Evolutionary conservation across 2,888 invertebrate species (phyloP), one percentile per base, ranked within the genome.

Genomic region (Leptopterna dolabrata): DNA sequence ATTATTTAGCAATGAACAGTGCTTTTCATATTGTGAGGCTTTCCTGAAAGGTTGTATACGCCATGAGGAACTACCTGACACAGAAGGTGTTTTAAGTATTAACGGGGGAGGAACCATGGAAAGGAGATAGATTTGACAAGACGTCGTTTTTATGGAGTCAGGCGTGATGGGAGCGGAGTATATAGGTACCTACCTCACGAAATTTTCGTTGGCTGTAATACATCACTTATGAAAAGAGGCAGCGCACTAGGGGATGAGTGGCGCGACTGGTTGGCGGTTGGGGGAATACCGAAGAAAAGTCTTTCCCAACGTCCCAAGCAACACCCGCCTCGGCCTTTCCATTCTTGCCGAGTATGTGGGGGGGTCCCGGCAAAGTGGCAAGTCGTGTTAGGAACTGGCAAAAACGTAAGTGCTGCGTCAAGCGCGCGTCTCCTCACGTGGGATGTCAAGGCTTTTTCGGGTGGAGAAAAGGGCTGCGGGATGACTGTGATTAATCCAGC

Each of bases 361-460:
- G 83, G 36, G 41, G 70, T 70, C 24, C 83, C 82, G 51, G 14
- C 83, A 83, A 83, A 83, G 83, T 83, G 83, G 83, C 83, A 83
- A 83, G 83, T 83, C 83, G 83, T 83, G 83, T 78, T 81, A 83
- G 70, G 70, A 30, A 36, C 27, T 63, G 43, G 83, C 83, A 83
- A 83, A 83, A 83, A 83, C 83, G 19, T 83, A 41, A 55, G 63
- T 83, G 83, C 83, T 83, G 83, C 63, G 83, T 83, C 83, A 83
- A 70, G 43, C 30, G 76, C 47, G 47, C 14, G 13, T 47, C 47
- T 47, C 13, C 14, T 4, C 47, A 55, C 55, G 19, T 55, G 55
- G 63, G 24, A 47, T 47, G 63, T 24, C 24, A 24, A 11, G 24
- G 19, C 63, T 63, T 63, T 63, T 63, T 19, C 63, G 63, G 63